These are phyloP conservation scores for Chitala chitala DNA, from an alignment of 2,113 vertebrate species.

Conservation along the genomic window DNA sequence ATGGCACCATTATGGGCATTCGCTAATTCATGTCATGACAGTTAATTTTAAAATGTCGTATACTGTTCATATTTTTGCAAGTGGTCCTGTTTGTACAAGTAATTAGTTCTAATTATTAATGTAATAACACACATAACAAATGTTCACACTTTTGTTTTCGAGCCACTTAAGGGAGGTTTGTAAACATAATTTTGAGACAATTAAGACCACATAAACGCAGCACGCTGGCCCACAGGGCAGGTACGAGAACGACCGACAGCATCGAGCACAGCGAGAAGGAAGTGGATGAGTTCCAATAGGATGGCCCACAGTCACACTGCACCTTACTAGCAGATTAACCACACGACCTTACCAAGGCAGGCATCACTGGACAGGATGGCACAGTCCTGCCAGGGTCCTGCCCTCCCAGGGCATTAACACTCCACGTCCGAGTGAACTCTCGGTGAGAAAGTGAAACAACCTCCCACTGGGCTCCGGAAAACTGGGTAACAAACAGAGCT, in stretches of 20 bases:
- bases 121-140: not conserved
- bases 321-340: not conserved
- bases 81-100: not conserved
- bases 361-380: not conserved
- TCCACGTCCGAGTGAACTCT: not conserved
- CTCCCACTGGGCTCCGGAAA: not conserved
- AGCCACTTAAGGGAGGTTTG: not conserved
- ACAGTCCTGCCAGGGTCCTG: not conserved
- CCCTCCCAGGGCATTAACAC: not conserved
- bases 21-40: not conserved
- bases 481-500: not conserved
- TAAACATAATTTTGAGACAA: not conserved
- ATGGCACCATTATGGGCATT: not conserved
- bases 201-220: not conserved
- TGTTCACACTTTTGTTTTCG: not conserved
- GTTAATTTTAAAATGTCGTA: not conserved
- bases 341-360: not conserved
- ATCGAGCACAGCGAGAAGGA: not conserved
- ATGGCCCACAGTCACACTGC: not conserved
- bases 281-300: constrained; percentile 1
- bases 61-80: not conserved
- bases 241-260: not conserved
- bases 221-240: not conserved
- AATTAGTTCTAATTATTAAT: not conserved
- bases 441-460: not conserved